phyloP scores from a whole-genome alignment of 2,797 vertebrate species.

The Lepilemur septentrionalis region DNA sequence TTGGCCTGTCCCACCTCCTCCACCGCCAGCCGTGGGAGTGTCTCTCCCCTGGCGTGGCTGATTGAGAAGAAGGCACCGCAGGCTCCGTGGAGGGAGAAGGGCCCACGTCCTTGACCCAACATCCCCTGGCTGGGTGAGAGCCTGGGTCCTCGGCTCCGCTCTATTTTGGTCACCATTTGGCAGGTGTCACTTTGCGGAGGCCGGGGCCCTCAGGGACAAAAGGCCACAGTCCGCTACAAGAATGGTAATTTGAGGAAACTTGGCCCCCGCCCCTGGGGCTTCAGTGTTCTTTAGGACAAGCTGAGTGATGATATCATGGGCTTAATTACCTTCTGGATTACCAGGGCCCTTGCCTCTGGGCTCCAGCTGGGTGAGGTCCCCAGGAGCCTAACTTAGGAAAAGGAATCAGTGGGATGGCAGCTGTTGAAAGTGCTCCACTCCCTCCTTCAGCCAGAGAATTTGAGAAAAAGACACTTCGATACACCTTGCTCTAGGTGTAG shows the following conservation, averaged over 20 bases:
- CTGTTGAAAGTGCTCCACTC: not conserved
- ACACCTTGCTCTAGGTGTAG: not conserved
- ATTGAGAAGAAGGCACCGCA: not conserved
- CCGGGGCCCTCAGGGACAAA: not conserved
- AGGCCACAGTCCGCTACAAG: constrained; percentile 33
- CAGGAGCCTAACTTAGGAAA: constrained; percentile 48
- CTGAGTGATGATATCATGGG: not conserved
- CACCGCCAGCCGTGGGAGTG: accelerated
- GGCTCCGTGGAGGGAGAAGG: not conserved
- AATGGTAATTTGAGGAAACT: constrained; percentile 55
- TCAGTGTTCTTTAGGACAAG: constrained; percentile 27
- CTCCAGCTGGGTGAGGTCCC: not conserved
- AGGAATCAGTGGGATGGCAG: not conserved
- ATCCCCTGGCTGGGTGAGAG: not conserved
- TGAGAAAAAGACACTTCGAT: not conserved
- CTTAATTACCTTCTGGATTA: not conserved
- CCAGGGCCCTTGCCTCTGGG: not conserved
- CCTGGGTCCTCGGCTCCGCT: not conserved
- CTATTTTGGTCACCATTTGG: constrained; percentile 36
- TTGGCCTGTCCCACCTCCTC: too few species aligned
- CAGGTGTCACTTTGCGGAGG: not conserved
- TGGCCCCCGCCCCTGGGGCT: constrained; percentile 6
- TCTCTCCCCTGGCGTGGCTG: not conserved
- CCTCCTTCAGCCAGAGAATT: not conserved
- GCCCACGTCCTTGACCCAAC: not conserved